These are phyloP conservation scores for Epinephelus awoara DNA, from an alignment of 2,797 vertebrate species.

Conservation along the genomic window DNA sequence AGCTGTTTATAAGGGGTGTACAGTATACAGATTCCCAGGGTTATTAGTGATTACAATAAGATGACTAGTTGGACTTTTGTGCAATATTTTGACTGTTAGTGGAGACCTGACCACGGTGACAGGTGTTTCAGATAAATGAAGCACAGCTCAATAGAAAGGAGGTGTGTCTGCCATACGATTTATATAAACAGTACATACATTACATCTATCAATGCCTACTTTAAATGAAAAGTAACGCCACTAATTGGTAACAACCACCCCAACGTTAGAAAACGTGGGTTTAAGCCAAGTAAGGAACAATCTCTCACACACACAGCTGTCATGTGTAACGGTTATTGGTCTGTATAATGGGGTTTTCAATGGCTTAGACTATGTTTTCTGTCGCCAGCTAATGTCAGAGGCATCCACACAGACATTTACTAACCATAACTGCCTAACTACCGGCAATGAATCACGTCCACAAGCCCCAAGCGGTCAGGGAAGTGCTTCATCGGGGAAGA, in stretches of 20 bases:
- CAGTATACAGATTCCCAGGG: not conserved
- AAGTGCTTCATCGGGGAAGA: slow-evolving; percentile 12
- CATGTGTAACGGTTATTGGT: not conserved
- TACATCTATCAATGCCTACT: not conserved
- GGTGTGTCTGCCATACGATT: not conserved
- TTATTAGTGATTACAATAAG: not conserved
- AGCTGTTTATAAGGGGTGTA: not conserved
- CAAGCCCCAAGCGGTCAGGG: not conserved
- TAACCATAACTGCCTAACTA: not conserved
- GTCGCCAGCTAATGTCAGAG: not conserved
- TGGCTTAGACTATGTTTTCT: not conserved
- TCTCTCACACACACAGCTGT: not conserved
- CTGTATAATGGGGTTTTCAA: not conserved
- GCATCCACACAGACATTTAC: not conserved
- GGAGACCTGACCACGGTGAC: not conserved
- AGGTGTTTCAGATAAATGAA: slow-evolving; percentile 24
- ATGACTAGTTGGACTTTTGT: not conserved
- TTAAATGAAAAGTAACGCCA: not conserved
- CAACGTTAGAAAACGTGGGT: not conserved
- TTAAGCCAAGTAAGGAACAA: slow-evolving; percentile 1
- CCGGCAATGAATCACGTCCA: slow-evolving; percentile 1
- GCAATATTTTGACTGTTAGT: not conserved
- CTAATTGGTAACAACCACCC: not conserved
- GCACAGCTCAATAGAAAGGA: not conserved
- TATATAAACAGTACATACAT: too few relatives aligned